These are phyloP conservation scores for Stichodactyla helianthus DNA, from an alignment of 64 coral and sea anemone species.

Conservation along the genomic window DNA sequence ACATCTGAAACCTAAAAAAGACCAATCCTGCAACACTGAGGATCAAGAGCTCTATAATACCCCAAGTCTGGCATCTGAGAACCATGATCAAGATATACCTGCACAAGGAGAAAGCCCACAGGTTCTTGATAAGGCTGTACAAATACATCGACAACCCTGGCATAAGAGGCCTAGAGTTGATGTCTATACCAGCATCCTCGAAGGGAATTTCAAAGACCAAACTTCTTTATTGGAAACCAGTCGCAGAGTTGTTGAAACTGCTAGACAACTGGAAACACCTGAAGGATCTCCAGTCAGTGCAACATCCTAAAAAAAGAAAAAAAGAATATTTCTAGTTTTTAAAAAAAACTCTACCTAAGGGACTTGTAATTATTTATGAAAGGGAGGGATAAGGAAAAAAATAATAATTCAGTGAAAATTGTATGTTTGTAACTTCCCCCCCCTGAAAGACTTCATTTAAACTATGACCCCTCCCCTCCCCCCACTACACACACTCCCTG, in stretches of 20 bases:
- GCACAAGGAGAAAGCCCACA: neutral
- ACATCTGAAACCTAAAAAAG: constrained; percentile 53
- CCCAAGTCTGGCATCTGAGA: neutral
- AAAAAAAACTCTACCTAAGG: no score
- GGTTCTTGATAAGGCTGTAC: neutral
- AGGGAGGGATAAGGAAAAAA: no score
- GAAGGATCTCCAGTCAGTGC: constrained; percentile 8
- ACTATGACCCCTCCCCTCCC: no score
- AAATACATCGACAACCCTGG: neutral
- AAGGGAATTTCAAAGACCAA: constrained; percentile 9
- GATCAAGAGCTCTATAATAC: neutral
- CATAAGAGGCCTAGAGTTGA: neutral
- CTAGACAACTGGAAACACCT: neutral
- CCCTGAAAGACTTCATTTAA: no score
- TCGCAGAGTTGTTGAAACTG: constrained; percentile 10
- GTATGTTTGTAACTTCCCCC: no score
- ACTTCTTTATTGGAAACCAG: constrained; percentile 11
- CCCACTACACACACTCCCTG: no score
- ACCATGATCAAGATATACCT: neutral
- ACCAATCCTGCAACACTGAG: neutral
- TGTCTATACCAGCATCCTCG: neutral
- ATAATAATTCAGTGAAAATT: no score
- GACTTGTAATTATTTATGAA: no score
- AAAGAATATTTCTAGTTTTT: no score
- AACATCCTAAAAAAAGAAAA: neutral